A percentile compares a stretch with the other conserved stretches of the same genome.
Conservation (phyloP, 2,113 vertebrate species). For the Colaptes auratus region DNA sequence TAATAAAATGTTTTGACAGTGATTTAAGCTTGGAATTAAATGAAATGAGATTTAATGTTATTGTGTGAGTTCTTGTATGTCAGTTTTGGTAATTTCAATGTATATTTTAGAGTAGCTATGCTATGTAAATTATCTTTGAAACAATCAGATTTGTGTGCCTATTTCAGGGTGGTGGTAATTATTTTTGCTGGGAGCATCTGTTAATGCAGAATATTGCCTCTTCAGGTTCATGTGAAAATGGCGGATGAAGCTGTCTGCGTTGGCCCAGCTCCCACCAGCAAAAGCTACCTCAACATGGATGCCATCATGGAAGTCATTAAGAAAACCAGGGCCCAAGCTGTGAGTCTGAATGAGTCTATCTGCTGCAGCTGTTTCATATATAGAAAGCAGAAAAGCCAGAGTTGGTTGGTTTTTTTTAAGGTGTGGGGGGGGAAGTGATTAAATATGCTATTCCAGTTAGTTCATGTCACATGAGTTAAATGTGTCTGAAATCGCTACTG, state of each 20-base stretch:
- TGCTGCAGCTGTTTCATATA: constrained; percentile 81
- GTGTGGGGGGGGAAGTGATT: constrained; percentile 63
- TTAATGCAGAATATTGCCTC: constrained; percentile 73
- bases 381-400: constrained; percentile 75
- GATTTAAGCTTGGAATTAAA: constrained; percentile 23
- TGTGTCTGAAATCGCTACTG: constrained; percentile 83
- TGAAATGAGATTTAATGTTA: constrained; percentile 7
- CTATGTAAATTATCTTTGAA: constrained; percentile 20
- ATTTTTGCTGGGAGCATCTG: constrained; percentile 73
- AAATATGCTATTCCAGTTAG: constrained; percentile 83
- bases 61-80: background rate
- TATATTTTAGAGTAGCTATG: background rate
- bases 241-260: constrained; percentile 95
- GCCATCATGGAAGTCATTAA: constrained; percentile 94
- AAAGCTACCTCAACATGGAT: constrained; percentile 99
- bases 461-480: constrained; percentile 83
- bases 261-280: constrained; percentile 92
- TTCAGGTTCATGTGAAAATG: constrained; percentile 96
- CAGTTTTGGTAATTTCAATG: background rate
- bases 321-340: constrained; percentile 92
- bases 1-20: constrained; percentile 20
- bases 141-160: constrained; percentile 34
- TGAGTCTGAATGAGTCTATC: constrained; percentile 89
- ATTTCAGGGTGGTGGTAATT: constrained; percentile 32
- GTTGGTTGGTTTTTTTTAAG: constrained; percentile 62